Conservation (phyloP, 2,888 invertebrate species). For the Pterostichus niger region DNA sequence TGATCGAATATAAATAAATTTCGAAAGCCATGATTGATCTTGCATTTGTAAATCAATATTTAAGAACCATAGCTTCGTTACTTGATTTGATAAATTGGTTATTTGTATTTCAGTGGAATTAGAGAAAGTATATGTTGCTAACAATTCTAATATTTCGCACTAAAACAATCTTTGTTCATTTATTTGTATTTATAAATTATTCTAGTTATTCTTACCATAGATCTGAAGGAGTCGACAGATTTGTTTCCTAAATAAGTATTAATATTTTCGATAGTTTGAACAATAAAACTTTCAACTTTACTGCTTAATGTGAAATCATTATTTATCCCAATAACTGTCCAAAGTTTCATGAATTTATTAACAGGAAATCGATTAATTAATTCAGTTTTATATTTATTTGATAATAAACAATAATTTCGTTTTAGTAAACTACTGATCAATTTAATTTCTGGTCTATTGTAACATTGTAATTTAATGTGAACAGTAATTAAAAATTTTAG, state of each 20-base stretch:
- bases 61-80: slow-evolving; percentile 32
- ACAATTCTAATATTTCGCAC: slow-evolving; percentile 46
- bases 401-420: slow-evolving; percentile 39
- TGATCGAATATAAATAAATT: slow-evolving; percentile 22
- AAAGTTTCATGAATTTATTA: slow-evolving; percentile 32
- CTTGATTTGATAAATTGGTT: slow-evolving; percentile 13
- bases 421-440: slow-evolving; percentile 10
- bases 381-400: slow-evolving; percentile 49
- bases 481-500: slow-evolving; percentile 45
- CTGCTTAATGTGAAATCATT: not conserved
- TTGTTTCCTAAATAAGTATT: slow-evolving; percentile 7
- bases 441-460: slow-evolving; percentile 1
- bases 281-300: slow-evolving; percentile 18
- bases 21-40: slow-evolving; percentile 16
- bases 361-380: slow-evolving; percentile 17
- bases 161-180: slow-evolving; percentile 3
- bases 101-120: not conserved
- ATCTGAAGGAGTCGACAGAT: slow-evolving; percentile 6
- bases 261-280: slow-evolving; percentile 30
- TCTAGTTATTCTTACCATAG: slow-evolving; percentile 32
- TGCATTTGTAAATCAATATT: slow-evolving; percentile 31
- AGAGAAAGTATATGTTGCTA: slow-evolving; percentile 33
- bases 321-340: slow-evolving; percentile 43
- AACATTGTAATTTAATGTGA: slow-evolving; percentile 2
- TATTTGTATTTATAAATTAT: slow-evolving; percentile 21